A percentile compares a stretch with the other conserved stretches of the same genome.
phyloP scores from a whole-genome alignment of 2,113 vertebrate species.

The Eretmochelys imbricata region DNA sequence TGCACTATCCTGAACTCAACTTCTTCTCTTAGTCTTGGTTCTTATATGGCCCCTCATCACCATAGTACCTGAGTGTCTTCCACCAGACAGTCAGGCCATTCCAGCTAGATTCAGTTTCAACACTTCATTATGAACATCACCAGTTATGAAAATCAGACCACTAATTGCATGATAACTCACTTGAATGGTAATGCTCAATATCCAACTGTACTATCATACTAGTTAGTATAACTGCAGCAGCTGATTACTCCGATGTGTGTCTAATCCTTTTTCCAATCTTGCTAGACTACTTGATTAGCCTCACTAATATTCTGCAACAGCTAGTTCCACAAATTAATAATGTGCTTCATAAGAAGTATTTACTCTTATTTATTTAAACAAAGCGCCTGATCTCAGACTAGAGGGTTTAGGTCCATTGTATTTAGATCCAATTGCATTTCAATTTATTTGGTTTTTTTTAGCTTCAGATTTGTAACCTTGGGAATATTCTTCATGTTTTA shows the following conservation, averaged over 20 bases:
- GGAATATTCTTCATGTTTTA: background rate
- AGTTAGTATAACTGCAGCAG: background rate
- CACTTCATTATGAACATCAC: background rate
- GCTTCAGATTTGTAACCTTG: background rate
- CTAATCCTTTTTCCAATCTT: background rate
- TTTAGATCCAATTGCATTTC: background rate
- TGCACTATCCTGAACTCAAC: fast-evolving
- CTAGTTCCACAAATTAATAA: background rate
- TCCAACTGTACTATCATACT: background rate
- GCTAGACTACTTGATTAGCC: background rate
- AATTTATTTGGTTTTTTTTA: background rate
- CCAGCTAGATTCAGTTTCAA: background rate
- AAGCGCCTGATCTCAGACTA: background rate
- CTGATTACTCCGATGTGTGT: background rate
- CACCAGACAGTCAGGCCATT: background rate
- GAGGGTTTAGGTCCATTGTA: background rate
- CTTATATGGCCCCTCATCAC: background rate
- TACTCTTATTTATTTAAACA: background rate
- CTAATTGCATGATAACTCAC: too few relatives aligned
- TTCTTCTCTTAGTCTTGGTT: background rate
- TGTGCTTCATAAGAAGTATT: background rate
- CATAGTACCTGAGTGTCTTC: background rate
- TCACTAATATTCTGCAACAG: background rate
- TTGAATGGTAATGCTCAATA: background rate
- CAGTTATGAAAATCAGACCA: background rate